phyloP scores from a whole-genome alignment of 2,888 invertebrate genomes.

The Leucozona laternaria region DNA sequence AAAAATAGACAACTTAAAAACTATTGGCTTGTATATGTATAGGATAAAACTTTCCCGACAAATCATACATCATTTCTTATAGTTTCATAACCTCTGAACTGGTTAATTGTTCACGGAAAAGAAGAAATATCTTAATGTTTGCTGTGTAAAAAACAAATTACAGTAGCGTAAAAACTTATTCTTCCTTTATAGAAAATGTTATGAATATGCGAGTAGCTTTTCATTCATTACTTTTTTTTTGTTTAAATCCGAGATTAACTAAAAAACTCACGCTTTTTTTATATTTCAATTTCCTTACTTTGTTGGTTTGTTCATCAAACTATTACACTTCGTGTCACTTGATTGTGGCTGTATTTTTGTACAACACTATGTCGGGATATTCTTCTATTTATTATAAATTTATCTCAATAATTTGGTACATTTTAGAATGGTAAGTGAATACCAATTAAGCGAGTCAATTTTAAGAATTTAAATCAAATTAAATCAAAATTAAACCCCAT shows the following conservation, averaged over 20 bases:
- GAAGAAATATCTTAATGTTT: background rate
- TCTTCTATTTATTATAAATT: too few species aligned
- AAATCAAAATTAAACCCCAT: too few species aligned
- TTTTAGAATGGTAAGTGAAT: too few species aligned
- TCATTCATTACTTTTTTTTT: background rate
- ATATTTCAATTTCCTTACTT: constrained; percentile 1
- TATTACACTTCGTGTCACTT: background rate
- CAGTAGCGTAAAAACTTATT: background rate
- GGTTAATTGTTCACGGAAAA: background rate
- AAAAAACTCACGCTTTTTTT: constrained; percentile 18
- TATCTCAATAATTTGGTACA: too few species aligned
- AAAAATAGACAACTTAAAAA: background rate
- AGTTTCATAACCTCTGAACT: background rate
- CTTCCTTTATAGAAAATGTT: background rate
- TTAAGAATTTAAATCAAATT: too few species aligned
- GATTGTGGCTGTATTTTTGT: background rate
- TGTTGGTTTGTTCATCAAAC: background rate
- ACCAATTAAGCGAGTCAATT: too few species aligned
- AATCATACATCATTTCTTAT: background rate
- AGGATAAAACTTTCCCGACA: background rate
- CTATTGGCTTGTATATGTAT: too few species aligned
- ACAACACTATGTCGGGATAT: too few species aligned
- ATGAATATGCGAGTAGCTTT: too few species aligned
- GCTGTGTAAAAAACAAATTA: background rate
- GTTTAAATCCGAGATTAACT: background rate